Conservation (phyloP, 2,113 vertebrate genomes). For the Bombycilla garrulus region DNA sequence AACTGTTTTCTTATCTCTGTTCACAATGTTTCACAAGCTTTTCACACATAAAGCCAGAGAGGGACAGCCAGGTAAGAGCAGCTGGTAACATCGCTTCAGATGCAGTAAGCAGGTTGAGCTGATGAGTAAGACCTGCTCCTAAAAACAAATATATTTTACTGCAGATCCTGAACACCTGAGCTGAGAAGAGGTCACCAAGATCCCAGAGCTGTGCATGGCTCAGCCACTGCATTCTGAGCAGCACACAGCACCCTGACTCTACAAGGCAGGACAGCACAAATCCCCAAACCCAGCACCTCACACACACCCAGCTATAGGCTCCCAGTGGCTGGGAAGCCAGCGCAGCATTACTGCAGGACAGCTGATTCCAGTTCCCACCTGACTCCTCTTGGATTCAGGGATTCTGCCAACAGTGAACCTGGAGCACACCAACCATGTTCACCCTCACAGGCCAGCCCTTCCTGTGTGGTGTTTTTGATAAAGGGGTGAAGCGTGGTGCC, state of each 20-base stretch:
- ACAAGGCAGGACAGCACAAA: not conserved
- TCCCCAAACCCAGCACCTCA: not conserved
- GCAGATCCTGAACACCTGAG: not conserved
- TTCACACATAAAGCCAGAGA: not conserved
- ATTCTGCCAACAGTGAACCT: not conserved
- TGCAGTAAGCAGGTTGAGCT: not conserved
- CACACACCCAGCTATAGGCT: accelerated
- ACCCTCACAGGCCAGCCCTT: not conserved
- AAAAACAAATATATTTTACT: not conserved
- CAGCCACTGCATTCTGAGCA: accelerated
- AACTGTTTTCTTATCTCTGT: not conserved
- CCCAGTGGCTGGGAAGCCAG: not conserved
- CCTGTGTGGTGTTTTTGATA: not conserved
- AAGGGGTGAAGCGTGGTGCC: not conserved
- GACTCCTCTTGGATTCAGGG: not conserved
- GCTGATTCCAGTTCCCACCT: not conserved
- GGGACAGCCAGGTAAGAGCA: not conserved
- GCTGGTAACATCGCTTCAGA: not conserved
- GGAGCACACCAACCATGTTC: accelerated
- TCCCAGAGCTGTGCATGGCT: accelerated
- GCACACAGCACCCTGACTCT: not conserved
- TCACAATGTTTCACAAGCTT: not conserved
- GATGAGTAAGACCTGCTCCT: not conserved
- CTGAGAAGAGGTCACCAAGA: not conserved
- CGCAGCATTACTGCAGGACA: not conserved